Conservation (phyloP, 2,888 invertebrate genomes). For the Yponomeuta plumbellus region DNA sequence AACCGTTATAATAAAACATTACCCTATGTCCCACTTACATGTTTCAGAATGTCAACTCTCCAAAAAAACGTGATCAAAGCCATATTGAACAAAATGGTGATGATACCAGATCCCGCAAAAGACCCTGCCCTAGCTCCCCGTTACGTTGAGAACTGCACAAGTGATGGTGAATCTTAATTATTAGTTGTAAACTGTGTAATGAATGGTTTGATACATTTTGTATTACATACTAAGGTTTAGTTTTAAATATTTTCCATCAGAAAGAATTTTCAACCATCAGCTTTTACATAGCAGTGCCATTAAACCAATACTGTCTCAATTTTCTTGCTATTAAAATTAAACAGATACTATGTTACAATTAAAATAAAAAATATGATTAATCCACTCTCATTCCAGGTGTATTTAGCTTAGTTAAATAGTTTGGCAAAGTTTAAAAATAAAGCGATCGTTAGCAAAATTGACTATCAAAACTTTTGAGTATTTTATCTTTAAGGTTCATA, state of each 20-base stretch:
- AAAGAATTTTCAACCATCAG: neutral
- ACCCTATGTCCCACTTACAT: neutral
- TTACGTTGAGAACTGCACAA: conserved; percentile 22
- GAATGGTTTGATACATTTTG: conserved; percentile 6
- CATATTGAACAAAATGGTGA: conserved; percentile 74
- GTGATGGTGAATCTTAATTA: neutral
- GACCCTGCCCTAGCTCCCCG: conserved; percentile 73
- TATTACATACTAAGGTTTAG: neutral
- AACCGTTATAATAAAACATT: neutral
- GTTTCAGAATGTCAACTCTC: conserved; percentile 70
- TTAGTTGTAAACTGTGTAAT: neutral
- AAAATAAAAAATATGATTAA: neutral
- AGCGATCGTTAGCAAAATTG: neutral
- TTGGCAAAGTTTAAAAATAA: neutral
- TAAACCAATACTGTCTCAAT: neutral
- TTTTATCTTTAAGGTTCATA: too few species aligned
- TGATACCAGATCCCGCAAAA: conserved; percentile 75
- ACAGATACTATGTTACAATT: neutral
- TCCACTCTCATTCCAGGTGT: neutral
- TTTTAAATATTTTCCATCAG: neutral
- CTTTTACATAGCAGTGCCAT: neutral
- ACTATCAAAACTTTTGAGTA: neutral
- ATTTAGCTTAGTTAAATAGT: neutral
- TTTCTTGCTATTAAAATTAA: neutral
- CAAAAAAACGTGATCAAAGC: conserved; percentile 78